A percentile compares a stretch with the other conserved stretches of the same genome.
Evolutionary conservation across 2,888 invertebrate species (phyloP).

Genomic region (Zootermopsis nevadensis): DNA sequence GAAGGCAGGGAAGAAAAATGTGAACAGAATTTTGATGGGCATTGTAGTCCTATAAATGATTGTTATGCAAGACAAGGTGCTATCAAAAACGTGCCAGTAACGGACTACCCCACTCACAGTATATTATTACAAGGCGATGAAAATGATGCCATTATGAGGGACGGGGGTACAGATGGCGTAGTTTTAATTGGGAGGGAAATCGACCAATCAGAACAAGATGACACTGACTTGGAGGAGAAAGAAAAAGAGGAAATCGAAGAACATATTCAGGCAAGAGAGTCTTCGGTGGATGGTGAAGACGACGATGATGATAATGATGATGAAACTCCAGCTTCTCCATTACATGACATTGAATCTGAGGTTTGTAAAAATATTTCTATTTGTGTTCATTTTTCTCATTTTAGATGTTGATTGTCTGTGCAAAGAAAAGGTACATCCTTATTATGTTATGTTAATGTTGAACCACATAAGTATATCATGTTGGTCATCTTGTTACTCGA

Average conservation of each 20-base stretch:
- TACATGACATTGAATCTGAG: conserved; percentile 13
- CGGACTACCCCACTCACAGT: neutral
- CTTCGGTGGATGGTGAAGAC: neutral
- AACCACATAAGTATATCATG: too few relatives aligned
- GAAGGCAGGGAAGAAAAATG: conserved; percentile 34
- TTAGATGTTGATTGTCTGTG: too few relatives aligned
- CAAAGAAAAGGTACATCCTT: too few relatives aligned
- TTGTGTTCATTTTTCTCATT: neutral
- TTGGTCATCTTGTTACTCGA: too few relatives aligned
- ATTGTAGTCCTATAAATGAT: conserved; percentile 19
- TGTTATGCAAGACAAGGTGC: neutral
- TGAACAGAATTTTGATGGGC: conserved; percentile 19
- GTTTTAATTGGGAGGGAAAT: neutral
- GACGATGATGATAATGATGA: conserved; percentile 16
- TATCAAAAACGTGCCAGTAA: neutral
- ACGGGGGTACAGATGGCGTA: neutral
- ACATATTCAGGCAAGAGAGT: neutral
- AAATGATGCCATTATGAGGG: neutral
- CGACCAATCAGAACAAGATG: neutral
- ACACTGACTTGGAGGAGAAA: conserved; percentile 10
- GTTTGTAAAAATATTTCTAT: conserved; percentile 3
- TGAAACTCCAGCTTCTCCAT: neutral
- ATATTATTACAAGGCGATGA: neutral
- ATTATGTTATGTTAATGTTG: too few relatives aligned
- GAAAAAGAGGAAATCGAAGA: neutral